A percentile compares a stretch with the other conserved stretches of the same genome.
These are phyloP conservation scores for Fringilla coelebs DNA, from an alignment of 2,797 vertebrate genomes.

Conservation along the genomic window DNA sequence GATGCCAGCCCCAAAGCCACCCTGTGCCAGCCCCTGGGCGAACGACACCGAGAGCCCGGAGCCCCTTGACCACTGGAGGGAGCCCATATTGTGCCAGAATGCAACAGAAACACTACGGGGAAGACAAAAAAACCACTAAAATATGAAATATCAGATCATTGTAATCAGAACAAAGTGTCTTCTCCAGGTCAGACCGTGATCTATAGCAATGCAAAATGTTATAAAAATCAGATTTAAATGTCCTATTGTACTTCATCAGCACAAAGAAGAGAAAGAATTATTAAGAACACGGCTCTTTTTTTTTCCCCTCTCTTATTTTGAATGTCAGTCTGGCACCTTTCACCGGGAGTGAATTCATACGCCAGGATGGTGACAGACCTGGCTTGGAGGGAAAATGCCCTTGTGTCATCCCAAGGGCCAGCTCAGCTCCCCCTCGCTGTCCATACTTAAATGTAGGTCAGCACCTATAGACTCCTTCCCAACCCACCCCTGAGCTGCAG, in stretches of 20 bases:
- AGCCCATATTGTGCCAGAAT: slow-evolving; percentile 65
- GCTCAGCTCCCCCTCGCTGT: not conserved
- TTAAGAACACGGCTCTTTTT: not conserved
- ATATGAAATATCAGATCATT: not conserved
- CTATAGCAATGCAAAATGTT: not conserved
- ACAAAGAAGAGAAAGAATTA: not conserved
- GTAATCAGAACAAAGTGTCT: slow-evolving; percentile 33
- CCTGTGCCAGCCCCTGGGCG: not conserved
- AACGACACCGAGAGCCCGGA: not conserved
- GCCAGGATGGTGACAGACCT: not conserved
- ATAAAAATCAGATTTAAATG: slow-evolving; percentile 14
- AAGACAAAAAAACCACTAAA: not conserved
- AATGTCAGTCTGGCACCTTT: slow-evolving; percentile 3
- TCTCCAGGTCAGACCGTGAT: not conserved
- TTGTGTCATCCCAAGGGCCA: not conserved
- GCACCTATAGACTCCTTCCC: slow-evolving; percentile 15
- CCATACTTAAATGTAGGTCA: slow-evolving; percentile 36
- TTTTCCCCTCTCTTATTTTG: not conserved
- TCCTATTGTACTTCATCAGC: slow-evolving; percentile 7
- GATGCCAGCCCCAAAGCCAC: not conserved
- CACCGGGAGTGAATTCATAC: not conserved
- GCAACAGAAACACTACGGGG: not conserved
- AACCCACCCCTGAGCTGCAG: not conserved
- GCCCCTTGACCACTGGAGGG: slow-evolving; percentile 67
- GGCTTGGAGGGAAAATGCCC: not conserved